Percentiles rank a stretch among this genome's conserved stretches.
phyloP scores from a whole-genome alignment of 1,140 invertebrate genomes.

The Ephestia elutella region DNA sequence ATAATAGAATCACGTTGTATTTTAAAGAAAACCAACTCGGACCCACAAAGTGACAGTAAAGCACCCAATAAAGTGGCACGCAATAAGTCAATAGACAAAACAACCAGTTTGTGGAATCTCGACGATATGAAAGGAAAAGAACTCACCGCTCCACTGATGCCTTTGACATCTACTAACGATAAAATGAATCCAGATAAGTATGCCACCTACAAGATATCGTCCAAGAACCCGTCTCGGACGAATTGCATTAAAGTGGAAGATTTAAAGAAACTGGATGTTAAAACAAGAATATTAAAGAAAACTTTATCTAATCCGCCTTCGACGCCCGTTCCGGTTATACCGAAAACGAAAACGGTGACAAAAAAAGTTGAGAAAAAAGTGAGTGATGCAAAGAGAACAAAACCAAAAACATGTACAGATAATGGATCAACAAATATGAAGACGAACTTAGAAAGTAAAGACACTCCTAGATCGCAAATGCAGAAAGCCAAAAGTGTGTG shows the following conservation, averaged over 20 bases:
- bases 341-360: slow-evolving; percentile 47
- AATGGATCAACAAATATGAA: slow-evolving; percentile 40
- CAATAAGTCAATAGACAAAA: slow-evolving; percentile 70
- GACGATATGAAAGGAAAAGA: slow-evolving; percentile 73
- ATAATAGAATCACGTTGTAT: slow-evolving; percentile 78
- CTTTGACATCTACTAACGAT: slow-evolving; percentile 46
- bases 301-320: slow-evolving; percentile 71
- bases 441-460: slow-evolving; percentile 38
- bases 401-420: slow-evolving; percentile 44
- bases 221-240: slow-evolving; percentile 47
- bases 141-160: slow-evolving; percentile 56
- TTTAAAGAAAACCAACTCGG: slow-evolving; percentile 71
- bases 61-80: slow-evolving; percentile 48
- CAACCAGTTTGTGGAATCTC: slow-evolving; percentile 74
- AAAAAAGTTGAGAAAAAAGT: slow-evolving; percentile 65
- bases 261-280: slow-evolving; percentile 69
- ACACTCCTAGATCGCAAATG: slow-evolving; percentile 58
- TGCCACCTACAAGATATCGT: slow-evolving; percentile 70
- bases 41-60: slow-evolving; percentile 49
- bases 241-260: slow-evolving; percentile 62
- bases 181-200: slow-evolving; percentile 68
- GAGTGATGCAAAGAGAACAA: slow-evolving; percentile 60
- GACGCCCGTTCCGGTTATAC: slow-evolving; percentile 58
- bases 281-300: slow-evolving; percentile 72
- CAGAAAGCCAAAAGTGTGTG: slow-evolving; percentile 75